phyloP scores from a whole-genome alignment of 2,888 invertebrate species.

The Aspidapion aeneum region DNA sequence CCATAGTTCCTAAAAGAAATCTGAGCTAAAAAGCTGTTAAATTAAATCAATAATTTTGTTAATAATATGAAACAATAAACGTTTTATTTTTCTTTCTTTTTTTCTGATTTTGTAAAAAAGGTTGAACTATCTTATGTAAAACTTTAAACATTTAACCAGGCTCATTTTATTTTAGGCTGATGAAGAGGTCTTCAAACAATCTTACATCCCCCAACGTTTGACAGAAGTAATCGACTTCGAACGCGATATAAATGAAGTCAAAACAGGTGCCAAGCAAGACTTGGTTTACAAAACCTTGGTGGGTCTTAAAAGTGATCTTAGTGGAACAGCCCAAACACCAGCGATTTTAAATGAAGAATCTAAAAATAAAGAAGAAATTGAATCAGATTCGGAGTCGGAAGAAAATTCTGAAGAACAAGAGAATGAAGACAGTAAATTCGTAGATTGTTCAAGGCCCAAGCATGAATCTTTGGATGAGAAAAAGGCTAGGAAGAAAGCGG shows the following conservation, averaged over 20 bases:
- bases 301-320: constrained; percentile 76
- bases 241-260: constrained; percentile 78
- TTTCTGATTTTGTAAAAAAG: no score
- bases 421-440: constrained; percentile 52
- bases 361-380: constrained; percentile 40
- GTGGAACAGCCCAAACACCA: constrained; percentile 66
- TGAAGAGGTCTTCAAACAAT: constrained; percentile 90
- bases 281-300: constrained; percentile 84
- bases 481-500: constrained; percentile 79
- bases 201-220: constrained; percentile 90
- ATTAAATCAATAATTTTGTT: no score
- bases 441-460: constrained; percentile 64
- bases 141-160: neutral
- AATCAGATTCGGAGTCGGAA: constrained; percentile 40
- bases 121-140: no score
- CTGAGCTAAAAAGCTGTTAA: no score
- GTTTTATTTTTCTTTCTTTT: no score
- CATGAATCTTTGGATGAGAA: constrained; percentile 80
- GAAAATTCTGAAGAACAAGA: constrained; percentile 35
- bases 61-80: no score
- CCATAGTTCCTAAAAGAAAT: no score
- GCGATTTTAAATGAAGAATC: constrained; percentile 54
- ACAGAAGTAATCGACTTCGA: constrained; percentile 87
- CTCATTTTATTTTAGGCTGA: constrained; percentile 58
- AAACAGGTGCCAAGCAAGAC: constrained; percentile 67